These are phyloP conservation scores for Zele albiditarsus DNA, from an alignment of 2,888 invertebrate species.

Conservation along the genomic window DNA sequence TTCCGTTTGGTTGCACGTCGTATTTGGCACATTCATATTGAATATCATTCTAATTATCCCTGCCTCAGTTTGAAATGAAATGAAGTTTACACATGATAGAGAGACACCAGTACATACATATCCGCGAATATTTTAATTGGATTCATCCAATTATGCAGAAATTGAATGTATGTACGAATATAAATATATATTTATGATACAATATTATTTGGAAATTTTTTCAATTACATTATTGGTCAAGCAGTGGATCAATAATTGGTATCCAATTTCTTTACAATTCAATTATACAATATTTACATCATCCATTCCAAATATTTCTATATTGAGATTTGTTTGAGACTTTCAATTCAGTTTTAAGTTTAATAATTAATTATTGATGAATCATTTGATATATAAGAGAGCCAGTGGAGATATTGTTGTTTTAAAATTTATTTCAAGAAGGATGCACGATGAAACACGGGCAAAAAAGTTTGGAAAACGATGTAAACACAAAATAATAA, in stretches of 20 bases:
- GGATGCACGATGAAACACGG: too few relatives aligned
- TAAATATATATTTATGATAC: slow-evolving; percentile 31
- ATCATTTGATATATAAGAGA: not conserved
- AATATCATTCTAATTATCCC: not conserved
- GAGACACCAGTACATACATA: slow-evolving; percentile 19
- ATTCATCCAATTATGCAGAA: slow-evolving; percentile 37
- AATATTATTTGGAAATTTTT: not conserved
- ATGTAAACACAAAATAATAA: slow-evolving; percentile 11
- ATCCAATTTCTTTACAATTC: slow-evolving; percentile 55
- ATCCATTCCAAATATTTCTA: slow-evolving; percentile 27
- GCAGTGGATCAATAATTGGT: slow-evolving; percentile 50
- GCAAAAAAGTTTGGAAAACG: not conserved
- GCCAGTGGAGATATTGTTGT: not conserved
- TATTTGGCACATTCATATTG: slow-evolving; percentile 48
- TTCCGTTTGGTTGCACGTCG: slow-evolving; percentile 30
- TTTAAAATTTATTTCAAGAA: slow-evolving; percentile 1
- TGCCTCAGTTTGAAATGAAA: not conserved
- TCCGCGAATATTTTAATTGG: slow-evolving; percentile 27
- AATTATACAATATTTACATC: slow-evolving; percentile 63
- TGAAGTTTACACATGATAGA: not conserved
- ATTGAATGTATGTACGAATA: slow-evolving; percentile 15
- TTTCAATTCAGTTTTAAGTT: slow-evolving; percentile 5
- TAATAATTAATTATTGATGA: not conserved
- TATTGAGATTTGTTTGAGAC: slow-evolving; percentile 35
- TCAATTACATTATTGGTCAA: slow-evolving; percentile 57